phyloP scores from a whole-genome alignment of 2,113 vertebrate species.

The Ornithorhynchus anatinus region DNA sequence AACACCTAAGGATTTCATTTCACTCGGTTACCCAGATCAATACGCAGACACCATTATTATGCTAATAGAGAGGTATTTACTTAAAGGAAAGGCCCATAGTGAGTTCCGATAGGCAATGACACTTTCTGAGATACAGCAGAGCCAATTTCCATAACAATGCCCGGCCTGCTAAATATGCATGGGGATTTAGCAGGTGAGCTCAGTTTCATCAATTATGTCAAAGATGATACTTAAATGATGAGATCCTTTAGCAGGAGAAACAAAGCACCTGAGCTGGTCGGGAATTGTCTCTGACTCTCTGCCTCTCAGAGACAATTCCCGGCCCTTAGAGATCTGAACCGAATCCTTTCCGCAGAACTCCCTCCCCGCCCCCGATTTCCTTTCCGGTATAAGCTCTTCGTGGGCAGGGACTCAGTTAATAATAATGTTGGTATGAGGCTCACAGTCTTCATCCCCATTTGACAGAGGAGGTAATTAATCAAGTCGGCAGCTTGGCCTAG shows the following conservation, averaged over 20 bases:
- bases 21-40: not conserved
- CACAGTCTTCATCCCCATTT: too few species aligned
- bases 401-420: too few species aligned
- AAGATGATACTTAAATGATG: not conserved
- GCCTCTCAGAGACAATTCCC: too few species aligned
- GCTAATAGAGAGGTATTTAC: not conserved
- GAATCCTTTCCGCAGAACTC: too few species aligned
- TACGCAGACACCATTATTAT: not conserved
- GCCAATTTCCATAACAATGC: not conserved
- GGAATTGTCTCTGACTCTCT: too few species aligned
- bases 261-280: not conserved
- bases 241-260: not conserved
- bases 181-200: not conserved
- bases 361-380: too few species aligned
- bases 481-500: not conserved
- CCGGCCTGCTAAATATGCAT: not conserved
- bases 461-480: too few species aligned
- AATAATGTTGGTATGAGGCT: too few species aligned
- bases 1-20: not conserved
- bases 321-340: too few species aligned
- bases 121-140: not conserved
- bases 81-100: not conserved
- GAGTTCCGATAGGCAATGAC: not conserved
- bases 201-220: not conserved
- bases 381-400: too few species aligned